These are phyloP conservation scores for Cryptoblepharus egeriae DNA, from an alignment of 2,797 vertebrate species.

Conservation along the genomic window DNA sequence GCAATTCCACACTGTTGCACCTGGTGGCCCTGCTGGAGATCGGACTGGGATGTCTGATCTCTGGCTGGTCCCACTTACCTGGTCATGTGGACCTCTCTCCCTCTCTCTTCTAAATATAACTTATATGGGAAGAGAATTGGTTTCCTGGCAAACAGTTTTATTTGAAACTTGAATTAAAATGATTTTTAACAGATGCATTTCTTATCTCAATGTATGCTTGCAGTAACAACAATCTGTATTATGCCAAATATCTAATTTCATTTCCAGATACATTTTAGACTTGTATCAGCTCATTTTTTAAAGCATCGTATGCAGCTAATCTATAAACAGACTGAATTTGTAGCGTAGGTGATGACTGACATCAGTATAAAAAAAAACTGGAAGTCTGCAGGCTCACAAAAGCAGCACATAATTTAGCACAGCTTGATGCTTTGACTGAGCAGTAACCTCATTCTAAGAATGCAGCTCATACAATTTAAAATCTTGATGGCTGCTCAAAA, in stretches of 20 bases:
- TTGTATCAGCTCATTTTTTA: neutral
- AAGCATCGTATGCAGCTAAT: neutral
- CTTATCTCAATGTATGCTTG: neutral
- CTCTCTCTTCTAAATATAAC: too few relatives aligned
- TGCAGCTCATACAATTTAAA: neutral
- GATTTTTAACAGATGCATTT: neutral
- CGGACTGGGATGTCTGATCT: too few relatives aligned
- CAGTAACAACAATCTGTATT: neutral
- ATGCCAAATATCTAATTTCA: neutral
- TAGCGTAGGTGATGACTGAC: neutral
- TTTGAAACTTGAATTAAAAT: too few relatives aligned
- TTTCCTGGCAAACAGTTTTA: too few relatives aligned
- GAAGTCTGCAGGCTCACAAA: neutral
- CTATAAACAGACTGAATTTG: neutral
- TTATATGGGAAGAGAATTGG: too few relatives aligned
- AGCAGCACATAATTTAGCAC: neutral
- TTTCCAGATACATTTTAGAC: neutral
- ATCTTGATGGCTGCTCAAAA: neutral
- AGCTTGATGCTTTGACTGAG: neutral
- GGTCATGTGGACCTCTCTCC: too few relatives aligned
- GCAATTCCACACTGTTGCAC: too few relatives aligned
- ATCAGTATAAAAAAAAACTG: neutral
- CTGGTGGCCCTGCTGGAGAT: too few relatives aligned
- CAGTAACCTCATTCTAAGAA: neutral
- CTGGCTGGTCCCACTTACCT: too few relatives aligned